Percentiles rank a stretch among this genome's conserved stretches.
Evolutionary conservation across 1,140 invertebrate species (phyloP).

Genomic region (Nephotettix cincticeps): DNA sequence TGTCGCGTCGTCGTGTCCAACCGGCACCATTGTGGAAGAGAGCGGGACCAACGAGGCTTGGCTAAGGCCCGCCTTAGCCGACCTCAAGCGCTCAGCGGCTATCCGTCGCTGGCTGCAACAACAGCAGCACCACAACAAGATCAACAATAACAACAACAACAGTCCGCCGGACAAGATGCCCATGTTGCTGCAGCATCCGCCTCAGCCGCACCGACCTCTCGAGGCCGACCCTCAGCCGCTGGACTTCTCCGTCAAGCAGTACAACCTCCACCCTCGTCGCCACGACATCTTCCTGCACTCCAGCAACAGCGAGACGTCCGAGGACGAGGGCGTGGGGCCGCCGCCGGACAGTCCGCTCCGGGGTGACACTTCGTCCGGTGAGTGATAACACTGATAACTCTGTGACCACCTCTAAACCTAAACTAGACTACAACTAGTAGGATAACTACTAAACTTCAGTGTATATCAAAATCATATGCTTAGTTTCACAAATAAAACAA

Average conservation of each 20-base stretch:
- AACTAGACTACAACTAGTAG: too few species aligned
- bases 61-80: slow-evolving; percentile 32
- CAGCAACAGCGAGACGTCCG: slow-evolving; percentile 37
- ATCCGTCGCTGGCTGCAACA: slow-evolving; percentile 36
- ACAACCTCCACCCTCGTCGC: slow-evolving; percentile 22
- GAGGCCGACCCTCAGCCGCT: slow-evolving; percentile 37
- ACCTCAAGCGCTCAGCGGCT: slow-evolving; percentile 35
- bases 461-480: too few species aligned
- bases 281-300: slow-evolving; percentile 34
- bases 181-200: slow-evolving; percentile 35
- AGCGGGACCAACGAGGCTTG: slow-evolving; percentile 27
- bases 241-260: slow-evolving; percentile 38
- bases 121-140: slow-evolving; percentile 30
- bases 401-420: too few species aligned
- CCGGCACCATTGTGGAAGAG: slow-evolving; percentile 32
- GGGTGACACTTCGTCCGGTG: slow-evolving; percentile 21
- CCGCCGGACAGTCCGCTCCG: slow-evolving; percentile 31
- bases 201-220: background rate
- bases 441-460: too few species aligned
- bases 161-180: slow-evolving; percentile 31
- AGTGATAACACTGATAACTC: background rate
- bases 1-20: background rate
- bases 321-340: slow-evolving; percentile 35
- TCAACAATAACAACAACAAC: slow-evolving; percentile 39
- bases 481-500: too few species aligned